Evolutionary conservation across 2,113 vertebrate species (phyloP), one percentile per base, ranked within the genome.

Genomic region (Seriola aureovittata): DNA sequence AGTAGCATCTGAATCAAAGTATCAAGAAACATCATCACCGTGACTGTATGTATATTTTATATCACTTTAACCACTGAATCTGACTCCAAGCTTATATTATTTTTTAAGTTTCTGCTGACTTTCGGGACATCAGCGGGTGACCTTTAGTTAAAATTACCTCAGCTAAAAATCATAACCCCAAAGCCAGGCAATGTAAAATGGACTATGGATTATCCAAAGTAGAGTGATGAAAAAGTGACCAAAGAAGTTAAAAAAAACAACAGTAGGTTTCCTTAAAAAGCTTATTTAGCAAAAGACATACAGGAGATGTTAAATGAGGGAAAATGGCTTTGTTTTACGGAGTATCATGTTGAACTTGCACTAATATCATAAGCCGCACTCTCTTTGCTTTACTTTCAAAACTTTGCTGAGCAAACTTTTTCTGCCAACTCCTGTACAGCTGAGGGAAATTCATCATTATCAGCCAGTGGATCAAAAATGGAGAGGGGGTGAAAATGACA

Each of bases 361-460:
- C 75, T 88, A 87, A 91, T 87, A 91, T 87, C 77, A 90, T 88
- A 86, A 90, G 87, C 75, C 44, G 21, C 44, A 77, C 70, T 86
- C 68, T 78, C 71, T 84, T 83, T 66, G 50, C 82, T 89, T 85
- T 68, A 87, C 84, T 93, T 89, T 87, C 67, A 86, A 91, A 94
- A 95, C 84, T 94, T 90, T 86, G 90, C 89, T 80, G 88, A 91
- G 88, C 74, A 91, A 93, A 93, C 92, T 92, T 89, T 90, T 91
- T 85, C 80, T 83, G 84, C 85, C 81, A 93, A 88, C 83, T 91
- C 84, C 78, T 75, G 73, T 87, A 78, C 81, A 88, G 90, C 85
- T 88, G 88, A 91, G 86, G 78, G 85, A 86, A 90, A 93, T 93
- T 93, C 90, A 93, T 91, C 93, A 93, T 92, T 92, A 95, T 93